These are phyloP conservation scores for Beroe forskalii DNA, from an alignment of 37 sponge, comb jelly and placozoan genomes.

Conservation along the genomic window DNA sequence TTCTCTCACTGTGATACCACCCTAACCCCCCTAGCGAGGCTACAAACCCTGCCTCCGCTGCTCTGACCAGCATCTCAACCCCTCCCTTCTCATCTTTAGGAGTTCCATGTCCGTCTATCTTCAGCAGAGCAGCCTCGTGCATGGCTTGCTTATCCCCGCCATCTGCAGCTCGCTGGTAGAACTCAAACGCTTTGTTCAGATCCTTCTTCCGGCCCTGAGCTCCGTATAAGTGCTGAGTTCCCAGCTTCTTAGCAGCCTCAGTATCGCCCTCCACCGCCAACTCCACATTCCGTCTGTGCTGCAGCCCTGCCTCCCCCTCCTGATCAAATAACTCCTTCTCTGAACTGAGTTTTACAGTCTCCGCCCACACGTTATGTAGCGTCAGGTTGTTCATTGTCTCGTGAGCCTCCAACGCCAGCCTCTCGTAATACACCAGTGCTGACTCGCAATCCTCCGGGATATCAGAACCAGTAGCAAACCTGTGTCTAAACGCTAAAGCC, in stretches of 20 bases:
- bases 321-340: constrained; percentile 64
- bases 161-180: constrained; percentile 40
- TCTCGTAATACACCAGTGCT: constrained; percentile 57
- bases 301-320: constrained; percentile 54
- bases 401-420: constrained; percentile 53
- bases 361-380: constrained; percentile 61
- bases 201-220: constrained; percentile 48
- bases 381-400: constrained; percentile 45
- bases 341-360: constrained; percentile 22
- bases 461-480: constrained; percentile 7
- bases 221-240: constrained; percentile 12
- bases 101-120: constrained; percentile 44
- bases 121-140: constrained; percentile 52
- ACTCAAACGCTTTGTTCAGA: constrained; percentile 37
- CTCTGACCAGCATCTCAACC: constrained; percentile 30
- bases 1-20: constrained; percentile 50
- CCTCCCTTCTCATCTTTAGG: constrained; percentile 29
- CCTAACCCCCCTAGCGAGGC: constrained; percentile 10
- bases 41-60: constrained; percentile 46
- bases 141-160: constrained; percentile 24
- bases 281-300: constrained; percentile 49
- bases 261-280: constrained; percentile 36
- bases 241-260: constrained; percentile 42
- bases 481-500: constrained; percentile 37
- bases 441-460: constrained; percentile 52